Evolutionary conservation across 2,888 invertebrate genomes (phyloP), one percentile per base, ranked within the genome.

Genomic region (Thymelicus lineola): DNA sequence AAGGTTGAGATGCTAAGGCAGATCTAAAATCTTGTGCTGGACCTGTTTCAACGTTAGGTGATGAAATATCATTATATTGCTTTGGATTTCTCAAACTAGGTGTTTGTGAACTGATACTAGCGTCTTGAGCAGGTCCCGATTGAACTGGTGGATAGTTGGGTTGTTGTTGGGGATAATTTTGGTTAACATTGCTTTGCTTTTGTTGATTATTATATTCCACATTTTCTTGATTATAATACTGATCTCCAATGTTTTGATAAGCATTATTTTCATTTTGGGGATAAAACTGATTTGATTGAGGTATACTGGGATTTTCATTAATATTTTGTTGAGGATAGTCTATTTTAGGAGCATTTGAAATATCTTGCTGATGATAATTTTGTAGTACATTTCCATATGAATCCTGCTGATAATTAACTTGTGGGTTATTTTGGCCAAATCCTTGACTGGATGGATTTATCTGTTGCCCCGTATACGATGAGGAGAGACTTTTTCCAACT

Each of bases 191-290:
- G 17, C 36, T 35, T 45, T 28, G 28, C 4, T 12, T 45, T 66
- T 75, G 72, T 46, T 73, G 72, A 57, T 75, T 69, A 17, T 66
- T 55, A 5, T 28, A 28, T 67, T 68, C 63, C 20, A 58, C 17
- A n/a, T 38, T 17, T 36, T 61, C 38, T 67, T 71, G 70, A 12
- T 66, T 71, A 55, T 66, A 70, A 50, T 71, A 62, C 10, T 62
- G 46, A 48, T 48, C 48, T 12, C 10, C 48, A 50, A 5, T 61
- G 46, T 61, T 28, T 61, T 5, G 46, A n/a, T 45, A 46, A 20
- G 9, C 7, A 60, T 15, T 17, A 7, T 38, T 70, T 63, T 61
- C 58, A 58, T 48, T 36, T 58, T 46, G 66, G 17, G 61, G 45
- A 64, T 70, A 17, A 42, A 0, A 12, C 12, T 42, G 42, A 42